phyloP scores from a whole-genome alignment of 1,140 invertebrate species.

The Ooceraea biroi region DNA sequence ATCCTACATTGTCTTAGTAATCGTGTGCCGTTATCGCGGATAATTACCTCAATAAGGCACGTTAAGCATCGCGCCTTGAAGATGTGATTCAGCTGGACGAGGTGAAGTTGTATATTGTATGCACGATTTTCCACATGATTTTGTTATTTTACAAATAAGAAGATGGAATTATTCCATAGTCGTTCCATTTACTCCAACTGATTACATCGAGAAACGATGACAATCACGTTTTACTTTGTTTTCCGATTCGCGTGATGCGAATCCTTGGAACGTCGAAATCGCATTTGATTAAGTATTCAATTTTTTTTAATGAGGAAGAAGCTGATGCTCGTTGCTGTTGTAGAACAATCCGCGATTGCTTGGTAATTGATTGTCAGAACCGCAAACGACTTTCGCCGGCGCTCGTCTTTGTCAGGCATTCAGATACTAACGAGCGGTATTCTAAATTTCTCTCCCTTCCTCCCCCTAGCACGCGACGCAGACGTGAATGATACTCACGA shows the following conservation, averaged over 20 bases:
- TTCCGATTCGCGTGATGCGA: no score
- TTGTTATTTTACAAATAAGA: no score
- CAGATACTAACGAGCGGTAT: slow-evolving; percentile 22
- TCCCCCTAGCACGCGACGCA: neutral
- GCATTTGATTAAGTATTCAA: neutral
- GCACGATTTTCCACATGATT: neutral
- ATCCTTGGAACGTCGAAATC: neutral
- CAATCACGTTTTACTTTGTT: no score
- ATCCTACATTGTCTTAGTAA: slow-evolving; percentile 14
- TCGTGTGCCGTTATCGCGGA: neutral
- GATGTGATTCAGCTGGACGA: no score
- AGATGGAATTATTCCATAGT: no score
- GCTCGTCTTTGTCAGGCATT: slow-evolving; percentile 34
- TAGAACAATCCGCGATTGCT: slow-evolving; percentile 17
- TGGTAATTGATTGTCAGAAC: slow-evolving; percentile 49
- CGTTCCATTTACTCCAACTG: no score
- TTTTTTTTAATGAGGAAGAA: neutral
- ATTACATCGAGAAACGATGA: no score
- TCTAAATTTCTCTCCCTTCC: slow-evolving; percentile 27
- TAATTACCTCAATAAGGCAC: neutral
- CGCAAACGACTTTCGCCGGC: slow-evolving; percentile 54
- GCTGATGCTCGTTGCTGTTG: slow-evolving; percentile 1
- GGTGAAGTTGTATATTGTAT: no score
- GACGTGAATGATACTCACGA: slow-evolving; percentile 4
- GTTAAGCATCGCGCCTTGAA: neutral